Conservation (phyloP, 2,888 invertebrate species). For the Pollenia labialis region DNA sequence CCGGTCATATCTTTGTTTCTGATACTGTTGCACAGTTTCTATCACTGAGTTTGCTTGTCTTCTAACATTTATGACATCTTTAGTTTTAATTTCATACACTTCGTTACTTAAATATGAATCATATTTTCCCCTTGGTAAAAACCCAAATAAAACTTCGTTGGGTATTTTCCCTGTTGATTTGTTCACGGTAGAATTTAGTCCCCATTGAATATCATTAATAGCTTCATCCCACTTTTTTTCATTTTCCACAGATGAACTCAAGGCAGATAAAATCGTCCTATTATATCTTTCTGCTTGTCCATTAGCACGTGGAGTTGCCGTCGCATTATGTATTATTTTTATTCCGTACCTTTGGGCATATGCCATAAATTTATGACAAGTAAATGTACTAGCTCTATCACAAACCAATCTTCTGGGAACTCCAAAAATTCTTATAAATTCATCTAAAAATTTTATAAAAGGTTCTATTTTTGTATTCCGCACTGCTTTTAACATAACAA, state of each 20-base stretch:
- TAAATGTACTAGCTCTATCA: slow-evolving; percentile 5
- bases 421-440: slow-evolving; percentile 10
- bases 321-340: not conserved
- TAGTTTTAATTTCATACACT: no score
- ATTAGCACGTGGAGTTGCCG: slow-evolving; percentile 12
- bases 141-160: not conserved
- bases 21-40: no score
- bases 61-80: no score
- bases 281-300: slow-evolving; percentile 15
- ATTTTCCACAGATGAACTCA: slow-evolving; percentile 5
- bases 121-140: no score
- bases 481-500: not conserved
- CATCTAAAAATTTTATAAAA: slow-evolving; percentile 13
- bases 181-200: slow-evolving; percentile 7
- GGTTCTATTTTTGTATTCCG: slow-evolving; percentile 1
- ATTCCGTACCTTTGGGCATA: not conserved
- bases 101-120: no score
- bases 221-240: slow-evolving; percentile 3
- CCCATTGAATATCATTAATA: slow-evolving; percentile 16
- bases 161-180: slow-evolving; percentile 12
- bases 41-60: no score
- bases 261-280: no score
- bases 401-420: slow-evolving; percentile 8
- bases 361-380: not conserved
- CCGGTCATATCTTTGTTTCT: no score